phyloP scores from a whole-genome alignment of 2,797 vertebrate genomes.

The Echiichthys vipera region DNA sequence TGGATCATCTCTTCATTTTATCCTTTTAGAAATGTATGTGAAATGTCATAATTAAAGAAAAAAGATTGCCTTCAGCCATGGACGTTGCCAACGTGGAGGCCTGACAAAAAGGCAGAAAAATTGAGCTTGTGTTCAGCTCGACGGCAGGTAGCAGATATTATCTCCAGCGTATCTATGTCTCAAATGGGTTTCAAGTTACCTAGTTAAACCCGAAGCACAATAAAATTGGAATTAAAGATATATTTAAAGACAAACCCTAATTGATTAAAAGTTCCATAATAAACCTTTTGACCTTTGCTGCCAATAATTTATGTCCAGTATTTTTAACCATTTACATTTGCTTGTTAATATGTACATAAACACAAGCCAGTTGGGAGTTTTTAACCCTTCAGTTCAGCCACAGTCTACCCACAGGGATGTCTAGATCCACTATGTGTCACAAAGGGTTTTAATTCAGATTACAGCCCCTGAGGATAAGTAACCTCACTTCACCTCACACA shows the following conservation, averaged over 20 bases:
- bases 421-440: slow-evolving; percentile 14
- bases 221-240: too few species aligned
- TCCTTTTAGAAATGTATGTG: too few species aligned
- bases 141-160: too few species aligned
- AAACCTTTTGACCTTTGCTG: background rate
- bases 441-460: slow-evolving; percentile 15
- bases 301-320: background rate
- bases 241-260: background rate
- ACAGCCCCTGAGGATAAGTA: background rate
- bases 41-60: too few species aligned
- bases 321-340: background rate
- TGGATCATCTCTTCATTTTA: too few species aligned
- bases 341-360: slow-evolving; percentile 4
- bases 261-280: background rate
- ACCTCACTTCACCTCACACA: slow-evolving; percentile 26
- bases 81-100: too few species aligned
- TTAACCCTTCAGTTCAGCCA: background rate
- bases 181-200: background rate
- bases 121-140: background rate
- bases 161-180: too few species aligned
- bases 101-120: slow-evolving; percentile 2
- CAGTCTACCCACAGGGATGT: background rate
- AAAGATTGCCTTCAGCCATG: too few species aligned
- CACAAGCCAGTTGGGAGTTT: background rate
- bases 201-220: background rate